Conservation (phyloP, 2,797 vertebrate genomes). For the Kryptopterus vitreolus region DNA sequence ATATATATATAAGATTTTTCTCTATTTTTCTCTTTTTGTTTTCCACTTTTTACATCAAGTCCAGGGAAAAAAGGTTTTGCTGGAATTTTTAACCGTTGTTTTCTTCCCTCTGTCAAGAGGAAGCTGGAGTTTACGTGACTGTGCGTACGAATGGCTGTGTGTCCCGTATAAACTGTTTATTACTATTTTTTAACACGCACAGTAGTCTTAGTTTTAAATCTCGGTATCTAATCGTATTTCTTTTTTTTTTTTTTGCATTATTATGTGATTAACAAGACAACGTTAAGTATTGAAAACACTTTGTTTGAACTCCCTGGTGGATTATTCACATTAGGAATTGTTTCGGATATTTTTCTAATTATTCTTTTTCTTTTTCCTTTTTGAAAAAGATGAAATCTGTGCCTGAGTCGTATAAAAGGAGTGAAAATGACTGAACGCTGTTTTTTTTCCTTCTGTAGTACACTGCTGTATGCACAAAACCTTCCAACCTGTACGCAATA, state of each 20-base stretch:
- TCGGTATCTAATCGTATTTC: not conserved
- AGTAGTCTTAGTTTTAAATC: no score
- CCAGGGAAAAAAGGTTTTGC: not conserved
- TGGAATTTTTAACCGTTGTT: not conserved
- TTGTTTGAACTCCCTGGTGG: no score
- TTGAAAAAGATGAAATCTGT: not conserved
- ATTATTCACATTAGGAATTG: no score
- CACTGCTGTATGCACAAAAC: conserved; percentile 5
- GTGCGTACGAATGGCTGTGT: not conserved
- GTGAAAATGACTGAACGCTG: not conserved
- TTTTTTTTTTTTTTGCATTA: not conserved
- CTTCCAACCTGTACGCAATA: not conserved
- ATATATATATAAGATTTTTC: no score
- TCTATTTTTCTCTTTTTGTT: no score
- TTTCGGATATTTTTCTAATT: no score
- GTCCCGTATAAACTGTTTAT: no score
- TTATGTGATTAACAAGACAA: not conserved
- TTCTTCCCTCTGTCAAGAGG: not conserved
- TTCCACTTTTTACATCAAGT: no score
- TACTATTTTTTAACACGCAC: not conserved
- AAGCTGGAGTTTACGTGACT: not conserved
- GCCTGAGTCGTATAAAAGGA: not conserved
- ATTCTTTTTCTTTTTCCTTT: not conserved
- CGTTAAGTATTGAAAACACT: not conserved
- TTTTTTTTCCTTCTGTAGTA: not conserved